Percentiles rank a stretch among this genome's conserved stretches.
Conservation (phyloP, 1,140 invertebrate genomes). For the Phenacoccus solenopsis region DNA sequence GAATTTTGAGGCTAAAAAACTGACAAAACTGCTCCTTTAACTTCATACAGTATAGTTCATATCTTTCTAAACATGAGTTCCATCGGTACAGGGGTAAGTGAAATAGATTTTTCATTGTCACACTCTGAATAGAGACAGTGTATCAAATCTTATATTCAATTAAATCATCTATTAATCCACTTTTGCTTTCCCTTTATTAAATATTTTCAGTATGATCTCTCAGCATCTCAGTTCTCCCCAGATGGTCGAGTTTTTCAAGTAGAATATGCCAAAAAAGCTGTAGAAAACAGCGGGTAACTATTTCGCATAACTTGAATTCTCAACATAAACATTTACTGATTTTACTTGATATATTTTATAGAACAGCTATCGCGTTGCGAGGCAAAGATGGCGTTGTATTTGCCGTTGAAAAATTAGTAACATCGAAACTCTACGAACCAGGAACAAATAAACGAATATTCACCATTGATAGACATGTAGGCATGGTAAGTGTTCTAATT, state of each 20-base stretch:
- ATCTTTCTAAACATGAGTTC: conserved; percentile 65
- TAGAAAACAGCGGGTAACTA: conserved; percentile 89
- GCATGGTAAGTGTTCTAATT: conserved; percentile 51
- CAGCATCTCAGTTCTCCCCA: conserved; percentile 98
- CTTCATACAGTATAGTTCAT: not conserved
- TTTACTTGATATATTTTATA: conserved; percentile 32
- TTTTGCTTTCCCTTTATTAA: conserved; percentile 22
- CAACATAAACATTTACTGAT: not conserved
- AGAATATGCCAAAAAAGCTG: conserved; percentile 98
- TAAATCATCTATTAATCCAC: conserved; percentile 9
- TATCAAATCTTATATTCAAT: not conserved
- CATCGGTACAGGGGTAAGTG: conserved; percentile 86
- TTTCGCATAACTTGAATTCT: not conserved
- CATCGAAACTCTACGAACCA: conserved; percentile 91
- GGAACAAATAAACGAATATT: conserved; percentile 91
- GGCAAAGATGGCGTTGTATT: conserved; percentile 95
- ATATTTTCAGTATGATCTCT: conserved; percentile 84
- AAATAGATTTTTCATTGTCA: conserved; percentile 27
- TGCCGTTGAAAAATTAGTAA: conserved; percentile 93
- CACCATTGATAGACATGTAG: conserved; percentile 86
- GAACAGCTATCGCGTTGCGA: conserved; percentile 82
- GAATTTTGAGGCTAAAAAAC: not conserved
- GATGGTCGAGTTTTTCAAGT: conserved; percentile 98
- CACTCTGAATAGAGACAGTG: conserved; percentile 18
- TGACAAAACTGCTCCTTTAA: too few relatives aligned